These are phyloP conservation scores for Hylaea fasciaria DNA, from an alignment of 2,888 invertebrate genomes.

Conservation along the genomic window DNA sequence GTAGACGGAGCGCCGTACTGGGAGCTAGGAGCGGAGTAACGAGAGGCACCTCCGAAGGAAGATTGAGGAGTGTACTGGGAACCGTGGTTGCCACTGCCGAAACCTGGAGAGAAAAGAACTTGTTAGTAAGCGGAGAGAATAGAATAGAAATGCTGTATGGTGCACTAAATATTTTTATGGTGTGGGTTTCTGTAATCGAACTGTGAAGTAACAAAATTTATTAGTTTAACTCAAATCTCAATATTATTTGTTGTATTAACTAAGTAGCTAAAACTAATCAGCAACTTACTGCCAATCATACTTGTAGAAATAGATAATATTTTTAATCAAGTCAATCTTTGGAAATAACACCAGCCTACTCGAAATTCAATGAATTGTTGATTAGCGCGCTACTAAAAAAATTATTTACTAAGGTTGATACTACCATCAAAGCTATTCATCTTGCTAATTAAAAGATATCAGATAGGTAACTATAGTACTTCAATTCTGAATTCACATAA, in stretches of 20 bases:
- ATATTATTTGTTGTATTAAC: not conserved
- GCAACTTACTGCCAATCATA: not conserved
- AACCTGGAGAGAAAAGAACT: slow-evolving; percentile 36
- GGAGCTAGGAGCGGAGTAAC: slow-evolving; percentile 47
- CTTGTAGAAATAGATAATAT: too few species aligned
- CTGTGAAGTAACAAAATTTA: too few species aligned
- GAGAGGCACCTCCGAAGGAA: slow-evolving; percentile 35
- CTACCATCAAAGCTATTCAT: slow-evolving; percentile 6
- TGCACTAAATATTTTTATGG: too few species aligned
- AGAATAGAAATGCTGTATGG: not conserved
- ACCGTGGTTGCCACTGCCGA: slow-evolving; percentile 35
- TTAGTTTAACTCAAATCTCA: not conserved
- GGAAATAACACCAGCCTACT: too few species aligned
- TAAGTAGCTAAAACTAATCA: not conserved
- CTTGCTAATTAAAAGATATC: slow-evolving; percentile 5
- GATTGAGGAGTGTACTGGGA: slow-evolving; percentile 35
- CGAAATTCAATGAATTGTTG: not conserved
- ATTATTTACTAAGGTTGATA: not conserved
- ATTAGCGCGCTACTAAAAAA: not conserved
- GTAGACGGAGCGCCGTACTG: slow-evolving; percentile 50
- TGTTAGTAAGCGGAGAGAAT: not conserved
- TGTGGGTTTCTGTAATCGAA: too few species aligned
- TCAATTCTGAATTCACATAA: slow-evolving; percentile 14
- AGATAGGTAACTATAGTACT: not conserved
- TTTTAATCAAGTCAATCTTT: too few species aligned